Base-by-base conservation (phyloP, 2,888 invertebrate genomes). In the Ophioninae sp. region DNA sequence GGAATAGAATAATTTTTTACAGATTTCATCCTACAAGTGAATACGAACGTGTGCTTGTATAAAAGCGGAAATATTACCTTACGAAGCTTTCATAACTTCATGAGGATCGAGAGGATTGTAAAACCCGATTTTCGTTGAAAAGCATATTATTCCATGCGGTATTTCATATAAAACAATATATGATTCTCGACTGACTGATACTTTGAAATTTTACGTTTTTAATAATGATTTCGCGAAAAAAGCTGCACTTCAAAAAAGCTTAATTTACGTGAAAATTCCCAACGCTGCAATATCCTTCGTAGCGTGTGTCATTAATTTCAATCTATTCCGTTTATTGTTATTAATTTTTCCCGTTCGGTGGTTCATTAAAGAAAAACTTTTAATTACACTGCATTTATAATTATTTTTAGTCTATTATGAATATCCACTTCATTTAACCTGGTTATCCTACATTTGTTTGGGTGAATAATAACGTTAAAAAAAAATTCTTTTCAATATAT, bases 71-170 rank as follows among this genome's bases (percentile, higher is more conserved):
- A 69, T 65, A 65, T 73, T 41, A 73, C n/a, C 64, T 30, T 65
- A 41, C 58, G 37, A 51, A 59, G 61, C 72, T 67, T 73, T 63
- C 71, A 59, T 59, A 71, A 65, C 41, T 23, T 37, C 58, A 58
- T 56, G 56, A 75, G 77, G 77, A 77, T 59, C 17, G 67, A 37
- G 65, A 51, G 76, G 67, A 77, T 77, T 81, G 76, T 20, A 72
- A 72, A 68, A 59, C 59, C 68, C 56, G 41, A 56, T 37, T 20
- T 64, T 74, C 63, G 44, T 17, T 63, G 37, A 71, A 67, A 67
- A 56, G 65, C n/a, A 51, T 20, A 41, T 13, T 41, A 23, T 61
- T 61, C 9, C 17, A 72, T 41, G 61, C 22, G 72, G 9, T 13
- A 22, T 72, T 72, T 44, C 41, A 41, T 61, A 17, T 61, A 13